Evolutionary conservation across 2,113 vertebrate genomes (phyloP).

Genomic region (Platichthys flesus): DNA sequence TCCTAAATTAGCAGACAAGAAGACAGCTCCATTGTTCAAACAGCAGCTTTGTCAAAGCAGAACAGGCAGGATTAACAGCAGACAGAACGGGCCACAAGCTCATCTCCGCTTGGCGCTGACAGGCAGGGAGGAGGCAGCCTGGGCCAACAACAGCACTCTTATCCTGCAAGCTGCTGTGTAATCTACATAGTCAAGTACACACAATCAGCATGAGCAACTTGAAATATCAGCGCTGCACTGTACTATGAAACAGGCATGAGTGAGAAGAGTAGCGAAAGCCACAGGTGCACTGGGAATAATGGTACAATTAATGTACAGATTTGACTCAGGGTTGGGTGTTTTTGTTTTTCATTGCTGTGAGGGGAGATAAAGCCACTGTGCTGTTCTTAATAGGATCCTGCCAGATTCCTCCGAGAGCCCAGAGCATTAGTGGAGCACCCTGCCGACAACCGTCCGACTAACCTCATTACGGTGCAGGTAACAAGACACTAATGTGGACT

Average conservation of each 20-base stretch:
- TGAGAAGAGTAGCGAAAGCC: conserved; percentile 46
- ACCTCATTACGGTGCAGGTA: conserved; percentile 62
- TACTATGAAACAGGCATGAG: conserved; percentile 50
- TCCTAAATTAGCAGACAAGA: conserved; percentile 97
- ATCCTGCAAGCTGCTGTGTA: conserved; percentile 71
- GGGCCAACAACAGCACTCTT: conserved; percentile 71
- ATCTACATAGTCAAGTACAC: conserved; percentile 74
- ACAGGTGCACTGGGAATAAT: conserved; percentile 44
- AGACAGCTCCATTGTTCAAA: conserved; percentile 97
- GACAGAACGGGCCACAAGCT: conserved; percentile 74
- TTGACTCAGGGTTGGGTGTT: background rate
- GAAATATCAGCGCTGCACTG: conserved; percentile 56
- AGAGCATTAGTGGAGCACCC: conserved; percentile 39
- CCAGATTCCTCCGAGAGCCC: conserved; percentile 36
- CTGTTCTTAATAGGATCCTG: conserved; percentile 41
- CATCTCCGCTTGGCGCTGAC: conserved; percentile 75
- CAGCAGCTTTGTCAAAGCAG: conserved; percentile 88
- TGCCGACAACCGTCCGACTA: conserved; percentile 50
- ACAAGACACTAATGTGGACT: conserved; percentile 67
- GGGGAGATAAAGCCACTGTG: conserved; percentile 9
- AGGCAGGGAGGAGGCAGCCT: conserved; percentile 67
- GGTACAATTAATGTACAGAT: background rate
- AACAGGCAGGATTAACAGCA: conserved; percentile 85
- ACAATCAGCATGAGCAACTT: conserved; percentile 66
- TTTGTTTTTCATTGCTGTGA: conserved; percentile 21